A percentile compares a stretch with the other conserved stretches of the same genome.
These are phyloP conservation scores for Felis chaus DNA, from an alignment of 2,113 vertebrate species.

Conservation along the genomic window DNA sequence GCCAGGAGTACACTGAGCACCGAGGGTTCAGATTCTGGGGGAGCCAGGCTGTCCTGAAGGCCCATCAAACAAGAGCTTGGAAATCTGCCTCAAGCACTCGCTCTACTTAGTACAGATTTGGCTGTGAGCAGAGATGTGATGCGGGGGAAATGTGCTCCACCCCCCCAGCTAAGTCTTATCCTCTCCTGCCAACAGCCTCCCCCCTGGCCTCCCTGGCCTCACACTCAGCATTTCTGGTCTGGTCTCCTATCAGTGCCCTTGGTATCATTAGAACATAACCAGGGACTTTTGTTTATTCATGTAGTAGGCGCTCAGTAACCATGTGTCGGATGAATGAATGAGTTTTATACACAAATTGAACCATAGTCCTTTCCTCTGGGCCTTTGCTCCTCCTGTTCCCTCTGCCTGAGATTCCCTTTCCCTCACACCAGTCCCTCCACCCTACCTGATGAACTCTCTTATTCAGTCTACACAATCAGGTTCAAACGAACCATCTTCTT, in stretches of 20 bases:
- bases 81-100: neutral
- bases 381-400: neutral
- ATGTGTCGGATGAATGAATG: neutral
- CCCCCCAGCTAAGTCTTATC: neutral
- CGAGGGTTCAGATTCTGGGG: neutral
- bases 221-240: neutral
- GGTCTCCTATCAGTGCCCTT: neutral
- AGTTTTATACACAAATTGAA: neutral
- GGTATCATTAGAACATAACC: neutral
- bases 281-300: neutral
- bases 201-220: neutral
- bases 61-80: neutral
- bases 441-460: neutral
- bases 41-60: neutral
- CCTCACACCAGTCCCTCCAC: neutral
- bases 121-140: neutral
- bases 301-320: neutral
- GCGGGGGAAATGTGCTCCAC: neutral
- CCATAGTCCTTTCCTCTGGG: neutral
- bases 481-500: neutral
- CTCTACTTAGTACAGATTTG: neutral
- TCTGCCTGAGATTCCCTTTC: neutral
- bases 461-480: neutral
- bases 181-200: neutral
- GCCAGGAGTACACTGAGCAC: accelerated